Base-by-base conservation (phyloP, 1,140 invertebrate genomes). In the Sipha flava region DNA sequence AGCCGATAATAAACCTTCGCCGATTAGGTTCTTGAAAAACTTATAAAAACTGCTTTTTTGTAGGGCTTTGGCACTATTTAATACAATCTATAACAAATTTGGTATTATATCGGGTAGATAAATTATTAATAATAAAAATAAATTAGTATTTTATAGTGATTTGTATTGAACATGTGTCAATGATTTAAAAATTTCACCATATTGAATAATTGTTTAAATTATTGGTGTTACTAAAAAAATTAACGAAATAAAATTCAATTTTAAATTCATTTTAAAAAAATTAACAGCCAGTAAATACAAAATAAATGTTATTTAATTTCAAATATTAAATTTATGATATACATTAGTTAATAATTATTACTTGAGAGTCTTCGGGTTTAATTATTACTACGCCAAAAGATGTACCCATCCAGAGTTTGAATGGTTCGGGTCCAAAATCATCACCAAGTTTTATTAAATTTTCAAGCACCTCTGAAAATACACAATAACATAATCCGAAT, bases 281-380 rank as follows among this genome's bases (percentile, higher is more conserved):
- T n/a, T n/a, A n/a, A n/a, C n/a, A n/a, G n/a, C n/a, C n/a, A n/a
- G n/a, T n/a, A n/a, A n/a, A n/a, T n/a, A n/a, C n/a, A n/a, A n/a
- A n/a, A n/a, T n/a, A n/a, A n/a, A n/a, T 40, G 37, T n/a, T n/a
- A n/a, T n/a, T n/a, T n/a, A n/a, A n/a, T n/a, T n/a, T n/a, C n/a
- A n/a, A n/a, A n/a, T n/a, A n/a, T n/a, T n/a, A n/a, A n/a, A n/a
- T n/a, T n/a, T n/a, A n/a, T n/a, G n/a, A n/a, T n/a, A n/a, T n/a
- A n/a, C n/a, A n/a, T n/a, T n/a, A n/a, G 37, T 31, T 7, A 31
- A 62, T 34, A 62, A 31, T 59, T 3, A 31, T 82, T 82, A 87
- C 87, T 84, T 86, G 86, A n/a, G 86, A 79, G 79, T 88, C 86
- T 40, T 84, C 84, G 10, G 86, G 87, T 47, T 87, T 84, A 37